A percentile compares a stretch with the other conserved stretches of the same genome.
These are phyloP conservation scores for Drosophila acutilabella DNA, from an alignment of 2,888 invertebrate species.

Conservation along the genomic window DNA sequence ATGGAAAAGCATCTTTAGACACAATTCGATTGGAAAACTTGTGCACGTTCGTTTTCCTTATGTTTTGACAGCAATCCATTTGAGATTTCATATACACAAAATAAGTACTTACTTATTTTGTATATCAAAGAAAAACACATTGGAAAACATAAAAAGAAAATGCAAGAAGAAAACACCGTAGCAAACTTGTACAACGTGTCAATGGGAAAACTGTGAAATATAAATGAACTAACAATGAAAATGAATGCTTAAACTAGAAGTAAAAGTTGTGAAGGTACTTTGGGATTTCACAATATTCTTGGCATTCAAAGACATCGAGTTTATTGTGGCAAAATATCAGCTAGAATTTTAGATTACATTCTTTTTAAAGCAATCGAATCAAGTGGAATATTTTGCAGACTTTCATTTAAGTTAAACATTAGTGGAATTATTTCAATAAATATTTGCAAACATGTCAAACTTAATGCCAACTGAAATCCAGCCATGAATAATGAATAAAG, in stretches of 20 bases:
- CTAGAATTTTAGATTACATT: neutral
- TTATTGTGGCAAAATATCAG: neutral
- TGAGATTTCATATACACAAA: conserved; percentile 37
- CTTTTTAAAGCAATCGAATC: neutral
- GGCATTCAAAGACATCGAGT: neutral
- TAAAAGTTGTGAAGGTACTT: neutral
- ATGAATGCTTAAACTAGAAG: neutral
- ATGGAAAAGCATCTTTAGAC: conserved; percentile 32
- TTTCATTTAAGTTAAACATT: too few species aligned
- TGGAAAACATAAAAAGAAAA: neutral
- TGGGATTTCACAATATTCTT: neutral
- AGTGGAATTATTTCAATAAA: too few species aligned
- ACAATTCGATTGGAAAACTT: conserved; percentile 52
- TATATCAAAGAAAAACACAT: neutral
- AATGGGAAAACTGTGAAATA: conserved; percentile 27
- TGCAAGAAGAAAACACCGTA: neutral
- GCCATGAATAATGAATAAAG: too few species aligned
- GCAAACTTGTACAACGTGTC: conserved; percentile 11
- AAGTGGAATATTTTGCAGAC: too few species aligned
- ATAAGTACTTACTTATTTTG: neutral
- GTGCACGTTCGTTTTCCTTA: conserved; percentile 46
- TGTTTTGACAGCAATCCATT: conserved; percentile 61
- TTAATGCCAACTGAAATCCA: too few species aligned
- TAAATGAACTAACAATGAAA: conserved; percentile 17
- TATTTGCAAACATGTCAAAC: too few species aligned